These are phyloP conservation scores for Tridacna crocea DNA, from an alignment of 2,888 invertebrate species.

Conservation along the genomic window DNA sequence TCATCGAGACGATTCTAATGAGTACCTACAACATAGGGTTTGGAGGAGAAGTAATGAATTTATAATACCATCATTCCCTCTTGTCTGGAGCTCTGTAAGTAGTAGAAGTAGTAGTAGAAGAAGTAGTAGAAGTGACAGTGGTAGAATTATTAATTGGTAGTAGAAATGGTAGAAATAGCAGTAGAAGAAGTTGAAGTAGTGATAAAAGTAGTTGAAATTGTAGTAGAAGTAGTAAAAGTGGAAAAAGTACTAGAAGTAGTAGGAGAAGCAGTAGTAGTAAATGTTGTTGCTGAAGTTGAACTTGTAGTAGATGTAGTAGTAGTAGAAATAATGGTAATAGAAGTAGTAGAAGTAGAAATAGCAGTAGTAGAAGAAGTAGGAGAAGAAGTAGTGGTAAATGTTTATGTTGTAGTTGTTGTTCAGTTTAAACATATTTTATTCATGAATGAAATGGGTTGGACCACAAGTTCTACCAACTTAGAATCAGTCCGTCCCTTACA, in stretches of 20 bases:
- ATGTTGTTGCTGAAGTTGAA: background rate
- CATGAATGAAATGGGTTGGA: too few relatives aligned
- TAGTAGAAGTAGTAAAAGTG: slow-evolving; percentile 1
- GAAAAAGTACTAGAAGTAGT: background rate
- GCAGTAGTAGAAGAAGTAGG: background rate
- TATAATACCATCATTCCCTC: background rate
- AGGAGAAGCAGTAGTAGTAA: slow-evolving; percentile 1
- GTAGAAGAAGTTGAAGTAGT: background rate
- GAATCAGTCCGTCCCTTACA: too few relatives aligned
- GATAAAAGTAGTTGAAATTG: slow-evolving; percentile 10
- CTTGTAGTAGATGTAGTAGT: slow-evolving; percentile 6
- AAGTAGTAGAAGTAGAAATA: background rate
- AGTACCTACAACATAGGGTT: too few relatives aligned
- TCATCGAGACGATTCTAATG: too few relatives aligned
- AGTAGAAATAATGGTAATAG: slow-evolving; percentile 4
- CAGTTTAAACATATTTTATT: too few relatives aligned
- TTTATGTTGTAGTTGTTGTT: background rate
- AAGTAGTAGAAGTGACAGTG: background rate
- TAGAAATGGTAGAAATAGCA: background rate
- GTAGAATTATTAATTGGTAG: background rate
- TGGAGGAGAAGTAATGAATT: background rate
- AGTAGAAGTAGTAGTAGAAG: background rate
- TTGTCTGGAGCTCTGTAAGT: background rate
- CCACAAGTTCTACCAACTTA: too few relatives aligned
- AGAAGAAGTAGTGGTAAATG: background rate